Conservation (phyloP, 2,888 invertebrate species). For the Agonopterix alstromeriana region DNA sequence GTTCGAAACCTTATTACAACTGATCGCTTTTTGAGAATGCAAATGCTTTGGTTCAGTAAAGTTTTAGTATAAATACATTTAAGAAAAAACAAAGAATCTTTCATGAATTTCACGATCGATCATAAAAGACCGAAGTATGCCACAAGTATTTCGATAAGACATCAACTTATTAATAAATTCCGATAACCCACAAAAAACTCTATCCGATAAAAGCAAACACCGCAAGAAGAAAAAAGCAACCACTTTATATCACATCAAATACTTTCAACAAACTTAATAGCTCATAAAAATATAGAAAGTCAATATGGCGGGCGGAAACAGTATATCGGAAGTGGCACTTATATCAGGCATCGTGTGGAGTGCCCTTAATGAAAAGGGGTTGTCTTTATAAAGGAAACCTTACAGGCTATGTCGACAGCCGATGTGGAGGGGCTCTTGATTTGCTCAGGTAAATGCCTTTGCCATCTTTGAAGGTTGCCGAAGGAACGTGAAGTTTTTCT, state of each 20-base stretch:
- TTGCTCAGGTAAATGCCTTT: conserved; percentile 21
- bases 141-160: no score
- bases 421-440: conserved; percentile 17
- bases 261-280: conserved; percentile 1
- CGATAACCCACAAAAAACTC: no score
- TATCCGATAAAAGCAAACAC: no score
- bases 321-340: conserved; percentile 19
- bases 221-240: neutral
- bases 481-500: no score
- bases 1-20: no score
- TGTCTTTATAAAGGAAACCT: conserved; percentile 26
- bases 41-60: no score
- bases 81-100: no score
- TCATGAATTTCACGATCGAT: no score
- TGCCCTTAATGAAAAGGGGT: conserved; percentile 42
- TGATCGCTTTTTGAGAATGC: no score
- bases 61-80: no score
- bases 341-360: conserved; percentile 20
- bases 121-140: no score
- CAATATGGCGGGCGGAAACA: conserved; percentile 4
- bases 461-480: neutral
- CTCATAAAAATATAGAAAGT: conserved; percentile 22
- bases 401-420: neutral
- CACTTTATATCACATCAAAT: neutral
- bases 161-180: no score